phyloP scores from a whole-genome alignment of 2,888 invertebrate genomes.

The Cataglyphis albicans region DNA sequence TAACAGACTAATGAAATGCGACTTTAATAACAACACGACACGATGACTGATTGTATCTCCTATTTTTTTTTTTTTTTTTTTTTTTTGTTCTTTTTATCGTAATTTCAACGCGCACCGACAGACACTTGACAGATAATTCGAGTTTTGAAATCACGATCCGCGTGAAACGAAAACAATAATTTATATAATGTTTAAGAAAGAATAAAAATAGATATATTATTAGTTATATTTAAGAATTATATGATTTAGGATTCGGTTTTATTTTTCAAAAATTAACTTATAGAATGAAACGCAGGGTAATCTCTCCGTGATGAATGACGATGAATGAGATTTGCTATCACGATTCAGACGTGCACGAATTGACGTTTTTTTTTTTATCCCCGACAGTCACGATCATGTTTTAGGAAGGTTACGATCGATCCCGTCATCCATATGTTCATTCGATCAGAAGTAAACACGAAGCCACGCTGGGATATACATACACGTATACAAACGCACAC shows the following conservation, averaged over 20 bases:
- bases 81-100: neutral
- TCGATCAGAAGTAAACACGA: constrained; percentile 37
- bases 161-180: neutral
- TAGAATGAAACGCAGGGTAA: neutral
- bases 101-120: neutral
- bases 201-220: neutral
- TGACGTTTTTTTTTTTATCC: constrained; percentile 3
- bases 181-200: constrained; percentile 2
- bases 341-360: constrained; percentile 7
- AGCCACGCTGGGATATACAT: constrained; percentile 20
- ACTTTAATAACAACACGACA: constrained; percentile 45
- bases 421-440: constrained; percentile 42
- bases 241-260: neutral
- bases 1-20: constrained; percentile 16
- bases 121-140: constrained; percentile 4
- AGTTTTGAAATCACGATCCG: constrained; percentile 1
- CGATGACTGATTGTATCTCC: constrained; percentile 23
- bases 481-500: neutral
- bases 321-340: constrained; percentile 13
- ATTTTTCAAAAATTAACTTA: constrained; percentile 1
- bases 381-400: constrained; percentile 31
- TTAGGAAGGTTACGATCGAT: constrained; percentile 58
- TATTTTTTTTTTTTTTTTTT: constrained; percentile 2
- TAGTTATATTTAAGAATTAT: neutral
- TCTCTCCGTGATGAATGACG: constrained; percentile 26